These are phyloP conservation scores for Lampris incognitus DNA, from an alignment of 2,113 vertebrate genomes.

Conservation along the genomic window DNA sequence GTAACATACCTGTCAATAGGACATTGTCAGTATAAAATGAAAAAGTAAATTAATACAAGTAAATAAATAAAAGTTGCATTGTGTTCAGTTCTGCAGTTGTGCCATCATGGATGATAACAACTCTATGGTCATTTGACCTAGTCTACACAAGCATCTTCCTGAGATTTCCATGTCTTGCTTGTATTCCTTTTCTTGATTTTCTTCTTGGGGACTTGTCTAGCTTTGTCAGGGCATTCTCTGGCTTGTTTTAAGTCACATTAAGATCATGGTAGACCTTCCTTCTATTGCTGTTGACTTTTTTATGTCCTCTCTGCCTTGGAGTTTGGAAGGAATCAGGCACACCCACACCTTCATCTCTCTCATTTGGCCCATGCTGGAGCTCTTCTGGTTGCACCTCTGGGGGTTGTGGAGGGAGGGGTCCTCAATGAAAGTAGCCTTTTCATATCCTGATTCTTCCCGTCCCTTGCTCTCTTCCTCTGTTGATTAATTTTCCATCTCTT, in stretches of 20 bases:
- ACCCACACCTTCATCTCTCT: not conserved
- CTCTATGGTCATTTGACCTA: too few relatives aligned
- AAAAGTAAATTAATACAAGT: too few relatives aligned
- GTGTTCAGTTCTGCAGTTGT: too few relatives aligned
- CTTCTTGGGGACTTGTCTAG: conserved; percentile 5
- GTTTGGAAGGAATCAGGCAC: not conserved
- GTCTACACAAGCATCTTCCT: not conserved
- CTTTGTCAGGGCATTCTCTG: not conserved
- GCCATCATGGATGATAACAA: too few relatives aligned
- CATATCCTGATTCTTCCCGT: not conserved
- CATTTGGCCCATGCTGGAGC: not conserved
- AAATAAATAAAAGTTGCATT: too few relatives aligned
- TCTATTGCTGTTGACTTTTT: not conserved
- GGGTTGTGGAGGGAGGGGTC: not conserved
- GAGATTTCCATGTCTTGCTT: conserved; percentile 1
- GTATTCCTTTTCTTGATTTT: not conserved
- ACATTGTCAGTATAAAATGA: too few relatives aligned
- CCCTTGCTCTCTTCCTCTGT: not conserved
- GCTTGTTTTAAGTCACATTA: not conserved
- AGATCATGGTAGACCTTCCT: conserved; percentile 1
- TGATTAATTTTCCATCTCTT: not conserved
- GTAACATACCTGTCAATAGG: too few relatives aligned
- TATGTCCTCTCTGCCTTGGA: not conserved
- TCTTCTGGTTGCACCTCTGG: not conserved
- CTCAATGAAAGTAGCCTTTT: not conserved